Evolutionary conservation across 2,113 vertebrate genomes (phyloP).

Genomic region (human): GRCh38 chr12:126501001-126501500

Average conservation of each 20-base stretch:
- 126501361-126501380: no score
- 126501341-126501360: background rate
- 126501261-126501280: no score
- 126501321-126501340: background rate
- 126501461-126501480: no score
- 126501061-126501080: no score
- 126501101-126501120: fast-evolving
- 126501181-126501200: fast-evolving
- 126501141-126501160: background rate
- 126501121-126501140: background rate
- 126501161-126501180: background rate
- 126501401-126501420: no score
- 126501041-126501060: background rate
- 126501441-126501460: no score
- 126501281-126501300: background rate
- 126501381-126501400: fast-evolving
- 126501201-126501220: no score
- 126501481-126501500: no score
- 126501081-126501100: background rate
- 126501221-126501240: no score
- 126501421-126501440: no score
- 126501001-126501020: background rate
- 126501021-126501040: background rate
- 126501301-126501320: background rate
- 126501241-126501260: background rate